A percentile compares a stretch with the other conserved stretches of the same genome.
Evolutionary conservation across 2,888 invertebrate genomes (phyloP).

Genomic region (Drosophila meridionalis): DNA sequence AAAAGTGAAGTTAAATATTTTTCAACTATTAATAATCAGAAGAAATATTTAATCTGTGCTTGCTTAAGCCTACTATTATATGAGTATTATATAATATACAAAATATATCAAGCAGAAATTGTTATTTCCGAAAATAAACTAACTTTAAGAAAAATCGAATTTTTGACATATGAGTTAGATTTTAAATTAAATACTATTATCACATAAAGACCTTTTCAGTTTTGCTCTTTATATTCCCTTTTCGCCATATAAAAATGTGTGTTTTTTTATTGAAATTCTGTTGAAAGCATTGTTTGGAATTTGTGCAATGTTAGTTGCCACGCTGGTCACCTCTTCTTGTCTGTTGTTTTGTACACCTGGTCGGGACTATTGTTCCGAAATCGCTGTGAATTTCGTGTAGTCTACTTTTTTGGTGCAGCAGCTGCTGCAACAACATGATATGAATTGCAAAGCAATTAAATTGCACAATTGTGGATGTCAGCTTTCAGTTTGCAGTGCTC

Average conservation of each 20-base stretch:
- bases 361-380: conserved; percentile 10
- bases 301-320: background rate
- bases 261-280: background rate
- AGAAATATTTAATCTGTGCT: too few relatives aligned
- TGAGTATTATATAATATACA: too few relatives aligned
- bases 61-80: too few relatives aligned
- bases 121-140: background rate
- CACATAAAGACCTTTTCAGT: too few relatives aligned
- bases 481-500: conserved; percentile 17
- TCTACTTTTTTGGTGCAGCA: conserved; percentile 51
- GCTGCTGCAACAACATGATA: conserved; percentile 28
- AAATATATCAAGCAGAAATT: too few relatives aligned
- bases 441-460: conserved; percentile 69
- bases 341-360: background rate
- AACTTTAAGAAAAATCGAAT: background rate
- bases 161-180: too few relatives aligned
- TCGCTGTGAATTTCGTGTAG: conserved; percentile 36
- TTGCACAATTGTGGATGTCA: conserved; percentile 46
- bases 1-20: too few relatives aligned
- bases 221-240: background rate
- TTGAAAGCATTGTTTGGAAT: background rate
- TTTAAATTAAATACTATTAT: too few relatives aligned
- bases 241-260: background rate
- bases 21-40: too few relatives aligned
- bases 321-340: conserved; percentile 2